These are phyloP conservation scores for Dasysyrphus tricinctus DNA, from an alignment of 2,888 invertebrate species.

Conservation along the genomic window DNA sequence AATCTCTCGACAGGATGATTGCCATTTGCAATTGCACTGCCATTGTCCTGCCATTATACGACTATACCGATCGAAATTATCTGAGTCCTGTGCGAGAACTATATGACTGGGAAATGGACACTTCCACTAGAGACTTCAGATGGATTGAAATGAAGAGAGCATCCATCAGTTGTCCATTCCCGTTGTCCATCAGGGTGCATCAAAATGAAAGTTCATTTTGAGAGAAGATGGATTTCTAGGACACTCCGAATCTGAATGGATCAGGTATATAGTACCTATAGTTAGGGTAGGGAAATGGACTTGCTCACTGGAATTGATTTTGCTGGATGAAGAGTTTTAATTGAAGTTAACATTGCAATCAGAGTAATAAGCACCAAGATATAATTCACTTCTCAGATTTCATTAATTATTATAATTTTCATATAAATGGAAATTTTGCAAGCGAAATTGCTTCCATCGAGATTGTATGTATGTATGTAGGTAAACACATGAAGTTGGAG, in stretches of 20 bases:
- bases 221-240: slow-evolving; percentile 22
- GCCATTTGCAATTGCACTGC: slow-evolving; percentile 65
- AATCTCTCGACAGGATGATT: slow-evolving; percentile 70
- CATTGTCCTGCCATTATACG: slow-evolving; percentile 51
- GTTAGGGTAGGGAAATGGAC: slow-evolving; percentile 4
- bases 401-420: slow-evolving; percentile 36
- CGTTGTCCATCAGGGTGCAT: not conserved
- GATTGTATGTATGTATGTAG: too few relatives aligned
- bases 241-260: not conserved
- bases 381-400: slow-evolving; percentile 7
- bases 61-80: slow-evolving; percentile 38
- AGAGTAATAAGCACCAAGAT: slow-evolving; percentile 5
- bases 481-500: not conserved
- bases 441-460: not conserved
- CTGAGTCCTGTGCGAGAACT: not conserved
- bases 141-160: slow-evolving; percentile 15
- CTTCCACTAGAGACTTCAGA: slow-evolving; percentile 42
- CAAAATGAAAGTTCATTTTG: slow-evolving; percentile 48
- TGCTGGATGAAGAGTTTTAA: slow-evolving; percentile 39
- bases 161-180: slow-evolving; percentile 9
- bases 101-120: slow-evolving; percentile 55
- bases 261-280: not conserved
- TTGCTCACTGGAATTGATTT: slow-evolving; percentile 19
- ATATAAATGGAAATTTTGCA: slow-evolving; percentile 34
- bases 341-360: slow-evolving; percentile 49